phyloP scores from a whole-genome alignment of 53 echinoderm and acorn worm species.

The Crossaster papposus region DNA sequence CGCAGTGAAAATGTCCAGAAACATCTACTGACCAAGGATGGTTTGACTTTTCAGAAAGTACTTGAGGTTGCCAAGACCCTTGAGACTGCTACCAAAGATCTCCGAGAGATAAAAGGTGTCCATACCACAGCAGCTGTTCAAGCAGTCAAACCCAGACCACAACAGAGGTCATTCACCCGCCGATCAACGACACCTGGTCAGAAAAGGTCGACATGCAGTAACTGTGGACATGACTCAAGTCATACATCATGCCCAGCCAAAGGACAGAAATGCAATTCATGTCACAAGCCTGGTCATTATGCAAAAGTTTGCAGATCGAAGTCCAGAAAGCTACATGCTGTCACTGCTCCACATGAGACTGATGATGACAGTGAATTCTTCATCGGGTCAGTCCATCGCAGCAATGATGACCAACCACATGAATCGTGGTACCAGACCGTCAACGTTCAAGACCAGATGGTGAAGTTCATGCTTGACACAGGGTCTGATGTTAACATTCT shows the following conservation, averaged over 20 bases:
- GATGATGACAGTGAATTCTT: conserved; percentile 24
- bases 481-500: conserved; percentile 20
- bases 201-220: background rate
- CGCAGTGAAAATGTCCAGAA: conserved; percentile 7
- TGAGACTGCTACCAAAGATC: conserved; percentile 28
- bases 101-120: conserved; percentile 4
- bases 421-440: conserved; percentile 2
- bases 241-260: conserved; percentile 48
- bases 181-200: background rate
- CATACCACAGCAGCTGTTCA: background rate
- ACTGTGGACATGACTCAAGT: conserved; percentile 12
- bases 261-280: conserved; percentile 62
- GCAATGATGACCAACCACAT: no score
- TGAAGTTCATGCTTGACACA: conserved; percentile 3
- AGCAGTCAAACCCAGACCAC: background rate
- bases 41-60: conserved; percentile 35
- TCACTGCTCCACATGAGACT: background rate
- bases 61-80: conserved; percentile 17
- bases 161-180: background rate
- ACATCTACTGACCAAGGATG: conserved; percentile 40
- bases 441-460: background rate
- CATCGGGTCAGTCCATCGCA: background rate
- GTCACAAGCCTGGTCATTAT: conserved; percentile 50
- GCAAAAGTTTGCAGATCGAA: conserved; percentile 34
- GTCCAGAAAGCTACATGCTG: background rate